Conservation (phyloP, 2,797 vertebrate genomes). For the Hozukius guyotensis region DNA sequence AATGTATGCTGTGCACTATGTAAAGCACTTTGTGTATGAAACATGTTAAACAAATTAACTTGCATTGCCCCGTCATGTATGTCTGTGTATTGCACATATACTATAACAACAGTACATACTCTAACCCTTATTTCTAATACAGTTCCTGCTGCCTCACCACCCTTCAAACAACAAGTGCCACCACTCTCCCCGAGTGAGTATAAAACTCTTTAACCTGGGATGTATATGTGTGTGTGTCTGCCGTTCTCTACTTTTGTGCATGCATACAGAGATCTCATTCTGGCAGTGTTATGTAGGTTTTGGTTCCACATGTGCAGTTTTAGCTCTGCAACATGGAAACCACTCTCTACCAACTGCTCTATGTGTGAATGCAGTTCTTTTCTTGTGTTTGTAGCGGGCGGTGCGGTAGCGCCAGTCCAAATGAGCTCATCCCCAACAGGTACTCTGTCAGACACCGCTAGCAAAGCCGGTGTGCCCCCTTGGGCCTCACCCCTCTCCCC, state of each 20-base stretch:
- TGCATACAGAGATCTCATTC: not conserved
- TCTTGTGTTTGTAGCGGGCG: conserved; percentile 59
- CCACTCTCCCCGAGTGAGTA: conserved; percentile 78
- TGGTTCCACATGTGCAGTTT: not conserved
- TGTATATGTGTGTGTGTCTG: not conserved
- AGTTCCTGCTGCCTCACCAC: conserved; percentile 65
- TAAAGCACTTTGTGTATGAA: not conserved
- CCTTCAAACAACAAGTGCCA: conserved; percentile 22
- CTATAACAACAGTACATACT: not conserved
- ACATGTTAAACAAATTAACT: not conserved
- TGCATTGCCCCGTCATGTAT: not conserved
- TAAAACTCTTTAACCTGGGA: not conserved
- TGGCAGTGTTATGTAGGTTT: not conserved
- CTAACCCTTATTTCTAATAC: conserved; percentile 16
- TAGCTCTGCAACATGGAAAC: not conserved
- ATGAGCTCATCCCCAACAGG: conserved; percentile 70
- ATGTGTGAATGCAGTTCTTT: not conserved
- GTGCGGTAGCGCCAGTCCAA: conserved; percentile 66
- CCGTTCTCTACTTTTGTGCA: not conserved
- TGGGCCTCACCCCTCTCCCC: conserved; percentile 44
- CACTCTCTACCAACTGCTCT: not conserved
- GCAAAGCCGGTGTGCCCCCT: conserved; percentile 37
- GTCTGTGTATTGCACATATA: not conserved
- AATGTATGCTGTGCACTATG: not conserved
- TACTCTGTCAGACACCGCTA: conserved; percentile 73